Conservation (phyloP, 2,113 vertebrate genomes). For the Leptosomus discolor region DNA sequence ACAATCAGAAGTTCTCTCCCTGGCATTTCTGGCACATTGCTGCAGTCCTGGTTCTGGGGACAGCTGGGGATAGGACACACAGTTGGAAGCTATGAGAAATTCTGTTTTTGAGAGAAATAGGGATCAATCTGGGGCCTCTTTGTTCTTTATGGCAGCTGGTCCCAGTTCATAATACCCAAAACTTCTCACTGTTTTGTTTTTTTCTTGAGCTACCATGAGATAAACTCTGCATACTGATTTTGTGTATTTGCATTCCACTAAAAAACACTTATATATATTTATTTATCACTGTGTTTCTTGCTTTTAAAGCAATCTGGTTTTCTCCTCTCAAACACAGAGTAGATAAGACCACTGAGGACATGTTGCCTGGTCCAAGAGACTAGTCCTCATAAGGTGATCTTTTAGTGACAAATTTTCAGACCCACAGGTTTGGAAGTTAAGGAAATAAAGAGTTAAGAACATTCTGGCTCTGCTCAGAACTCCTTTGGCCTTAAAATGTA, state of each 20-base stretch:
- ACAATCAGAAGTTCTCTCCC: too few relatives aligned
- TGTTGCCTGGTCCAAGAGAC: not conserved
- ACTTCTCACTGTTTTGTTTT: not conserved
- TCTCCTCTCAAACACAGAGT: not conserved
- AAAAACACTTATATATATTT: not conserved
- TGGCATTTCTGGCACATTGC: not conserved
- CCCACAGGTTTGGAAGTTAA: not conserved
- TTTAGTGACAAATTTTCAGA: slow-evolving; percentile 6
- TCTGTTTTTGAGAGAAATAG: not conserved
- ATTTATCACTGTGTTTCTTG: not conserved
- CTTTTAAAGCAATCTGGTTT: not conserved
- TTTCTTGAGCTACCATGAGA: not conserved
- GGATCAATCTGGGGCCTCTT: not conserved
- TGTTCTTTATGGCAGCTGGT: not conserved
- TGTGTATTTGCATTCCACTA: not conserved
- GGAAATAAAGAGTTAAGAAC: not conserved
- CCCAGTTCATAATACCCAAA: not conserved
- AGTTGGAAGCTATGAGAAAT: not conserved
- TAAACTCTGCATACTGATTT: not conserved
- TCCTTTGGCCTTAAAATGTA: not conserved
- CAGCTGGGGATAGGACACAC: too few relatives aligned
- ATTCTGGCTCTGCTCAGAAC: slow-evolving; percentile 5
- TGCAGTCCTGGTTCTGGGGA: not conserved
- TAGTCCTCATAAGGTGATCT: not conserved
- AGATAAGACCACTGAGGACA: not conserved